These are phyloP conservation scores for Sebastes ruberrimus DNA, from an alignment of 2,797 vertebrate species.

Conservation along the genomic window DNA sequence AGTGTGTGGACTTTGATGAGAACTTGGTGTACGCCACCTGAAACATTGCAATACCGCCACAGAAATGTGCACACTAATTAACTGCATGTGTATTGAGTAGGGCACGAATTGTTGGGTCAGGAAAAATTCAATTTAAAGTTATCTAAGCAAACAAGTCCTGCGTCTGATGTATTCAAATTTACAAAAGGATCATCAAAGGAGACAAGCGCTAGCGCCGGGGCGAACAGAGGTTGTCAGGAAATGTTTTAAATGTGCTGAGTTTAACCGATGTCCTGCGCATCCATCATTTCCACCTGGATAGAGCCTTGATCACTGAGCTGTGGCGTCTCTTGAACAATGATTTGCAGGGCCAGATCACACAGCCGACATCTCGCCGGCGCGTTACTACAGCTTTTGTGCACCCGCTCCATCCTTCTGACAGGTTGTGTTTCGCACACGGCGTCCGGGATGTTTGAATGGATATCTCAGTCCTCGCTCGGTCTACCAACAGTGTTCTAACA, in stretches of 20 bases:
- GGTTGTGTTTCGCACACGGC: slow-evolving; percentile 1
- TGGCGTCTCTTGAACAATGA: slow-evolving; percentile 50
- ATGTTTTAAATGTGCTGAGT: slow-evolving; percentile 62
- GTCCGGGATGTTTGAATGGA: slow-evolving; percentile 17
- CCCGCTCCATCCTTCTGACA: slow-evolving; percentile 23
- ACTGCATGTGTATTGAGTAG: not conserved
- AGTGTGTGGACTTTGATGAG: not conserved
- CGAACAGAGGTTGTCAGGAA: slow-evolving; percentile 31
- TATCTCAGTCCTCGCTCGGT: slow-evolving; percentile 14
- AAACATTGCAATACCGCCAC: not conserved
- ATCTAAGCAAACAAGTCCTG: slow-evolving; percentile 21
- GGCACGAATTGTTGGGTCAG: not conserved
- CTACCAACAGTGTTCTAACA: not conserved
- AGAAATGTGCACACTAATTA: slow-evolving; percentile 2
- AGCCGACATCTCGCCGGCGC: slow-evolving; percentile 5
- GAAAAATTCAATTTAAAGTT: slow-evolving; percentile 24
- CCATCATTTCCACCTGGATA: slow-evolving; percentile 69
- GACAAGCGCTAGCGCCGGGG: not conserved
- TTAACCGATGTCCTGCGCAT: slow-evolving; percentile 56
- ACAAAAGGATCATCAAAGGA: slow-evolving; percentile 39
- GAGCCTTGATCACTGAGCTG: slow-evolving; percentile 62
- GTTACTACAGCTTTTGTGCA: slow-evolving; percentile 13
- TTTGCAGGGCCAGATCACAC: slow-evolving; percentile 44
- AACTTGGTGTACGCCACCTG: not conserved
- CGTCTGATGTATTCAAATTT: slow-evolving; percentile 22